Percentiles rank a stretch among this genome's conserved stretches.
Conservation (phyloP, 2,888 invertebrate genomes). For the Dorcus hopei region DNA sequence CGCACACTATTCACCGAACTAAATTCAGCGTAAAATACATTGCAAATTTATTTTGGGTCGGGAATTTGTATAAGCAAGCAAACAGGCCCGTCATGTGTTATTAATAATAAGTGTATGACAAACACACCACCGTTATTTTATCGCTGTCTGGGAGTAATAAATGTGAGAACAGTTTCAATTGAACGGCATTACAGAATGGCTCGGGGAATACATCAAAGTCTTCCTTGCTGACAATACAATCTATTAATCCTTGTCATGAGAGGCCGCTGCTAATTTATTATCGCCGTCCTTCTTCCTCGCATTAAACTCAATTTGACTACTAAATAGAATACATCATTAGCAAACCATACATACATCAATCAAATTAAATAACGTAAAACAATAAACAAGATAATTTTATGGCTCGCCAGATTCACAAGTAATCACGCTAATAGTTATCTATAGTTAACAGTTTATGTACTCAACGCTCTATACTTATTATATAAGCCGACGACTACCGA, state of each 20-base stretch:
- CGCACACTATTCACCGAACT: no score
- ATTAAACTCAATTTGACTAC: constrained; percentile 34
- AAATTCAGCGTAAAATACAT: no score
- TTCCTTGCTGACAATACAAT: constrained; percentile 48
- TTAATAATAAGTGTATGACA: constrained; percentile 9
- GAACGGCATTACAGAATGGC: constrained; percentile 42
- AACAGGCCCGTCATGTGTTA: constrained; percentile 6
- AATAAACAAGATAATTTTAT: constrained; percentile 19
- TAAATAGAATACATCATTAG: constrained; percentile 42
- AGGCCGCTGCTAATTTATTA: constrained; percentile 47
- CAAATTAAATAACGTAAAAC: constrained; percentile 25
- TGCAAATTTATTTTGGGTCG: no score
- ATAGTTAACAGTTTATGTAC: neutral
- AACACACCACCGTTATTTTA: constrained; percentile 21
- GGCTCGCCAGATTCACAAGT: constrained; percentile 7
- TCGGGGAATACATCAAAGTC: constrained; percentile 47
- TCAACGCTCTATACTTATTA: no score
- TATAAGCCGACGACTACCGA: no score
- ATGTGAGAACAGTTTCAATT: constrained; percentile 47
- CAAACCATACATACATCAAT: constrained; percentile 42
- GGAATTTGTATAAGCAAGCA: no score
- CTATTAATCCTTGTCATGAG: constrained; percentile 48
- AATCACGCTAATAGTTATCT: constrained; percentile 2
- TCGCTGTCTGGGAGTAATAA: constrained; percentile 38
- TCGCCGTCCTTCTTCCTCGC: constrained; percentile 33